These are phyloP conservation scores for Halictus rubicundus DNA, from an alignment of 1,140 invertebrate genomes.

Conservation along the genomic window DNA sequence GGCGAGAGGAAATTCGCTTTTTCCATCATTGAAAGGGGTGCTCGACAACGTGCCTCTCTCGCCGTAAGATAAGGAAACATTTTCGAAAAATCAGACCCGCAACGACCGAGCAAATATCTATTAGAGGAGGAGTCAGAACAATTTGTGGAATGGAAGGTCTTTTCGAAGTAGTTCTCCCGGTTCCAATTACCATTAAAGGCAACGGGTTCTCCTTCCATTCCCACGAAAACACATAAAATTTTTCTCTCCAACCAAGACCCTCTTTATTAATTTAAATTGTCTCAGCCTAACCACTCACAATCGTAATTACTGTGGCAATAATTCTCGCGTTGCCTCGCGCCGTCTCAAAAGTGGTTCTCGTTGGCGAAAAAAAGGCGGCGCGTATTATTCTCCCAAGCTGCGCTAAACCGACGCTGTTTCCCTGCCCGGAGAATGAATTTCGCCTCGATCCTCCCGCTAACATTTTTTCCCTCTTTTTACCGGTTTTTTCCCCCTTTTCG, in stretches of 20 bases:
- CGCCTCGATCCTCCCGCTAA: neutral
- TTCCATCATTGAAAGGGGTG: neutral
- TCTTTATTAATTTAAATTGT: neutral
- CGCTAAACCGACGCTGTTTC: neutral
- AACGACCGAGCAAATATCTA: neutral
- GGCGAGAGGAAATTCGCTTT: neutral
- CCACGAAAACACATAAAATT: no score
- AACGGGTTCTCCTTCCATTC: no score
- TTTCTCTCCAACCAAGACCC: neutral
- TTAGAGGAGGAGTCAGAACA: neutral
- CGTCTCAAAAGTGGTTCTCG: neutral
- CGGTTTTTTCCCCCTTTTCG: neutral
- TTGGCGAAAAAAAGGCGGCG: neutral
- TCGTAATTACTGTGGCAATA: neutral
- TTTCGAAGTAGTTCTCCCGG: no score
- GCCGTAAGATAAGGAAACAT: neutral
- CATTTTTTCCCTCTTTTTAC: constrained; percentile 9
- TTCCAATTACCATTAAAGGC: no score
- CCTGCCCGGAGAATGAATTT: neutral
- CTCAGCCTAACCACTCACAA: neutral
- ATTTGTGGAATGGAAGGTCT: neutral
- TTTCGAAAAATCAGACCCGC: neutral
- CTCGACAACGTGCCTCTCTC: neutral
- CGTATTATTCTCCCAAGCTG: constrained; percentile 4
- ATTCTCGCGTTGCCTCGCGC: neutral